phyloP scores from a whole-genome alignment of 2,113 vertebrate genomes.

The Mus pahari region DNA sequence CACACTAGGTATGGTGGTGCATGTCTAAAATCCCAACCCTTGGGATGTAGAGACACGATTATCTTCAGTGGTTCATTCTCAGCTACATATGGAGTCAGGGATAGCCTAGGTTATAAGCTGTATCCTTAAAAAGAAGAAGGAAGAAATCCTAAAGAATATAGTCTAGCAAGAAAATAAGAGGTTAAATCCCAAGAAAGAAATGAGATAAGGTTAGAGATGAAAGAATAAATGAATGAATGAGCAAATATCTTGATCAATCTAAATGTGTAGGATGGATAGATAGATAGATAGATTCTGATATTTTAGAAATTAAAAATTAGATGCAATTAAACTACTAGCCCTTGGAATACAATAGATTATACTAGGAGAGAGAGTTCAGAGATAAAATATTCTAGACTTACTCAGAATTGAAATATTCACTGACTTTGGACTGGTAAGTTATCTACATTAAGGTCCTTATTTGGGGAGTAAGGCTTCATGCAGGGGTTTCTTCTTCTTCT shows the following conservation, averaged over 20 bases:
- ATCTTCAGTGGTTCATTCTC: neutral
- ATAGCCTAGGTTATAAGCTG: neutral
- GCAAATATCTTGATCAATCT: conserved; percentile 8
- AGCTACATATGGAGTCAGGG: neutral
- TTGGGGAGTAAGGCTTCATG: neutral
- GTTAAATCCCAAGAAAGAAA: conserved; percentile 3
- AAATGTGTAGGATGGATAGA: neutral
- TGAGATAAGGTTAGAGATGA: neutral
- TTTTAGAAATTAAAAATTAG: conserved; percentile 48
- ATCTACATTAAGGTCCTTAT: conserved; percentile 38
- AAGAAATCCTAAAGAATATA: conserved; percentile 3
- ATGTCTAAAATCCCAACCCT: neutral
- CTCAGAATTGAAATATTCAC: conserved; percentile 37
- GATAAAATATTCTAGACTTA: conserved; percentile 30
- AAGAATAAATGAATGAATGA: conserved; percentile 13
- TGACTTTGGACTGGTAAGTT: neutral
- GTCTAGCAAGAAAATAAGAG: neutral
- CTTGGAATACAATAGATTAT: conserved; percentile 12
- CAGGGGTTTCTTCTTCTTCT: conserved; percentile 31
- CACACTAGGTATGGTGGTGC: neutral
- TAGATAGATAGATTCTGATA: neutral
- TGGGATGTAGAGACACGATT: neutral
- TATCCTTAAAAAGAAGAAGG: neutral
- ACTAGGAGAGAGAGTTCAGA: neutral
- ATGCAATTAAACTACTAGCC: neutral